Conservation (phyloP, 2,888 invertebrate species). For the Leptopilina myrica region DNA sequence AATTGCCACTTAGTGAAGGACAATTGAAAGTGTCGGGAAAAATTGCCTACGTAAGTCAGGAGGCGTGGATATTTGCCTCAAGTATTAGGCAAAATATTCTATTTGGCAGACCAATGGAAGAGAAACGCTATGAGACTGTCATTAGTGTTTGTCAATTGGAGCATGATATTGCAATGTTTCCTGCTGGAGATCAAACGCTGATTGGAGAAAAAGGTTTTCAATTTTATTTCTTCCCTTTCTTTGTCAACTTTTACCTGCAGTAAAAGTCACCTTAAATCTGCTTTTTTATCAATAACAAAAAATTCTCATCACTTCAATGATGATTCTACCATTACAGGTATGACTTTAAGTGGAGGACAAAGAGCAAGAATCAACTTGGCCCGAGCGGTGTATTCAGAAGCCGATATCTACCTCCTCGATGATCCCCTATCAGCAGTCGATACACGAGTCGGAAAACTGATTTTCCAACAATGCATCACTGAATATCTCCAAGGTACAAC, state of each 20-base stretch:
- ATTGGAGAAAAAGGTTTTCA: slow-evolving; percentile 86
- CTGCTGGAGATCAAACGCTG: slow-evolving; percentile 84
- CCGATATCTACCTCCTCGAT: slow-evolving; percentile 86
- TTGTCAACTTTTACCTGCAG: too few relatives aligned
- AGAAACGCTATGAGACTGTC: slow-evolving; percentile 75
- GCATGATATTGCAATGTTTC: slow-evolving; percentile 85
- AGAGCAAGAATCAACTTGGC: slow-evolving; percentile 86
- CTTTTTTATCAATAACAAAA: too few relatives aligned
- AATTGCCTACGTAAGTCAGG: slow-evolving; percentile 87
- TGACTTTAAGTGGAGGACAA: slow-evolving; percentile 86
- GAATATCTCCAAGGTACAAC: slow-evolving; percentile 49
- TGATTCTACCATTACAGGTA: too few relatives aligned
- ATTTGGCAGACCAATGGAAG: slow-evolving; percentile 70
- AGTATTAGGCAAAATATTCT: slow-evolving; percentile 81
- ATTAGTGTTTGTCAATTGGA: slow-evolving; percentile 84
- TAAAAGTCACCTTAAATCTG: too few relatives aligned
- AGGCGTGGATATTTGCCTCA: slow-evolving; percentile 89
- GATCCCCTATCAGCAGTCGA: slow-evolving; percentile 88
- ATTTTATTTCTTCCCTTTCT: too few relatives aligned
- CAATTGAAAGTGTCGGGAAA: slow-evolving; percentile 79
- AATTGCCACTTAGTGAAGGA: slow-evolving; percentile 83
- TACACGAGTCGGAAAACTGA: slow-evolving; percentile 82
- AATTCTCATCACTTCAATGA: too few relatives aligned
- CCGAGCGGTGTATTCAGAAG: slow-evolving; percentile 84
- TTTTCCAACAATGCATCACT: slow-evolving; percentile 77